Evolutionary conservation across 2,888 invertebrate species (phyloP).

Genomic region (Ennomos quercinarius): DNA sequence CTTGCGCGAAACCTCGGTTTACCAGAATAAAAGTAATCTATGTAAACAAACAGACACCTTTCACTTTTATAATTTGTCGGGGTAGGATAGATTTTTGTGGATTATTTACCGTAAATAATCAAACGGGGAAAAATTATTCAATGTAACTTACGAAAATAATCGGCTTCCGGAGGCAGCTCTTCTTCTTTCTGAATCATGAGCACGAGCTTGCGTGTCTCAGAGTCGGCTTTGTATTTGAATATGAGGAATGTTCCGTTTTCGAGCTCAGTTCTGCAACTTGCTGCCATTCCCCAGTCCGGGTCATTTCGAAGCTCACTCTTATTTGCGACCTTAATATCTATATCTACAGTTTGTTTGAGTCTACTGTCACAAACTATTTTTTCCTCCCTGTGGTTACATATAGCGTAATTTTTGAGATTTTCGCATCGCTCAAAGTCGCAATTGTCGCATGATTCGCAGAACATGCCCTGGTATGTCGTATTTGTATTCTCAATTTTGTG

Average conservation of each 20-base stretch:
- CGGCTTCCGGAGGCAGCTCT: slow-evolving; percentile 53
- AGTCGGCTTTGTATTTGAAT: slow-evolving; percentile 60
- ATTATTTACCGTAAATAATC: too few relatives aligned
- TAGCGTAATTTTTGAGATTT: slow-evolving; percentile 89
- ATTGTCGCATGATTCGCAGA: slow-evolving; percentile 90
- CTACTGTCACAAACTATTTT: slow-evolving; percentile 54
- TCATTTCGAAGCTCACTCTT: slow-evolving; percentile 54
- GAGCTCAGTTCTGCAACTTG: slow-evolving; percentile 56
- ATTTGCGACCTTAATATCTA: slow-evolving; percentile 47
- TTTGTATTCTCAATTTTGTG: slow-evolving; percentile 58
- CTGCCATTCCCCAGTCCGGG: slow-evolving; percentile 48
- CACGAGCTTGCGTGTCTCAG: slow-evolving; percentile 43
- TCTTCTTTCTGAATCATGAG: slow-evolving; percentile 67
- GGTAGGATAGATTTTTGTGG: too few relatives aligned
- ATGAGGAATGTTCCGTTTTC: slow-evolving; percentile 55
- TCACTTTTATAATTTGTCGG: too few relatives aligned
- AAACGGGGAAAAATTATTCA: not conserved
- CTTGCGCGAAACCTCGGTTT: too few relatives aligned
- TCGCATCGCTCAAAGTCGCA: slow-evolving; percentile 88
- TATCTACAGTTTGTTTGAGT: slow-evolving; percentile 45
- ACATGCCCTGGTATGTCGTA: slow-evolving; percentile 83
- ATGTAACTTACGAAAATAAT: slow-evolving; percentile 65
- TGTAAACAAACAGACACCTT: too few relatives aligned
- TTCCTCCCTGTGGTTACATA: slow-evolving; percentile 76
- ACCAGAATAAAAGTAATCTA: too few relatives aligned